Evolutionary conservation across 2,797 vertebrate species (phyloP).

Genomic region (Tapirus indicus): DNA sequence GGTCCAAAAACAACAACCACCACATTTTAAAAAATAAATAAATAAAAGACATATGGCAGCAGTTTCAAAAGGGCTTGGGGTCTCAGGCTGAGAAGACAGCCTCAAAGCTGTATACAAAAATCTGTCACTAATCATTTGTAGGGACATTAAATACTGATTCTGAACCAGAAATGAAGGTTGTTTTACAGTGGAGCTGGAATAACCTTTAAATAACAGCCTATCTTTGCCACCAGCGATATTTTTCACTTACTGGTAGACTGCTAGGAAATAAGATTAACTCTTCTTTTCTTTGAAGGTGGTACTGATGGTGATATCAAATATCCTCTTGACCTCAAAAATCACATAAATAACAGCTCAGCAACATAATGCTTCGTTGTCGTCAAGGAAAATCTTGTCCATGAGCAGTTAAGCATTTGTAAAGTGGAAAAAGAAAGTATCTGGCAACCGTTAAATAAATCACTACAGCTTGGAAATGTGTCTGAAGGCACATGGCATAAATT

Average conservation of each 20-base stretch:
- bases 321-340: conserved; percentile 62
- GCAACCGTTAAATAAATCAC: conserved; percentile 68
- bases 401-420: conserved; percentile 45
- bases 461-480: conserved; percentile 62
- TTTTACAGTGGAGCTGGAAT: not conserved
- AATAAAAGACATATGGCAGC: not conserved
- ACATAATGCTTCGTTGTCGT: conserved; percentile 23
- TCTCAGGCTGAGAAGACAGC: not conserved
- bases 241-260: conserved; percentile 8
- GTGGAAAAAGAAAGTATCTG: not conserved
- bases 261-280: conserved; percentile 62
- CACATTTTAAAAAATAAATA: not conserved
- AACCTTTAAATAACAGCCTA: conserved; percentile 47
- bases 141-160: conserved; percentile 24
- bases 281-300: conserved; percentile 58
- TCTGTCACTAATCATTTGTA: conserved; percentile 18
- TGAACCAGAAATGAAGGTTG: not conserved
- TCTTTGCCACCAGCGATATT: conserved; percentile 21
- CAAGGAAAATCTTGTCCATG: conserved; percentile 49
- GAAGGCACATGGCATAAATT: not conserved
- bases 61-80: not conserved
- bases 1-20: not conserved
- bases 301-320: conserved; percentile 57
- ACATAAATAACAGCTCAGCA: conserved; percentile 48
- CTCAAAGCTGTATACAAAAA: not conserved